phyloP scores from a whole-genome alignment of 2,888 invertebrate genomes.

The Metacarcinus magister region DNA sequence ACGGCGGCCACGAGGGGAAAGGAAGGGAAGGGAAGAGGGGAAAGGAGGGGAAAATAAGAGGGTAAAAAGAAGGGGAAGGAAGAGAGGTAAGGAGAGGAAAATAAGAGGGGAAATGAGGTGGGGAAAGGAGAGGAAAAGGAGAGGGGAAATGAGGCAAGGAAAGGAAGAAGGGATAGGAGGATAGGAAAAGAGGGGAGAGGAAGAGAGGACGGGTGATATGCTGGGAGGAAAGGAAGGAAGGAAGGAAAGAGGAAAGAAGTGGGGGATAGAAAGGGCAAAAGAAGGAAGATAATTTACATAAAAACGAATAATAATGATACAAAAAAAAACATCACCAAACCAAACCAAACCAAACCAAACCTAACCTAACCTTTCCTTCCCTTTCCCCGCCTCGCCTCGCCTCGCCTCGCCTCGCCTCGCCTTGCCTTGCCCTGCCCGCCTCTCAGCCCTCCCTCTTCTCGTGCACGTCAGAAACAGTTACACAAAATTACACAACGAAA shows the following conservation, averaged over 20 bases:
- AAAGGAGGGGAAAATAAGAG: slow-evolving; percentile 2
- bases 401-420: background rate
- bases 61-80: background rate
- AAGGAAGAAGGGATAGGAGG: background rate
- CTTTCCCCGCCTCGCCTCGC: background rate
- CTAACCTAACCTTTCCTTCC: background rate
- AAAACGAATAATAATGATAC: background rate
- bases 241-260: background rate
- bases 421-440: background rate
- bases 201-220: background rate
- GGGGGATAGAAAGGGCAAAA: background rate
- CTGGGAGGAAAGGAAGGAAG: background rate
- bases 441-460: slow-evolving; percentile 49
- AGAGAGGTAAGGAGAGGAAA: background rate
- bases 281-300: background rate
- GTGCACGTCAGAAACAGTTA: slow-evolving; percentile 67
- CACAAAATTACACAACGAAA: slow-evolving; percentile 60
- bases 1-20: background rate
- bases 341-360: background rate
- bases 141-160: background rate
- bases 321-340: background rate
- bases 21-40: background rate
- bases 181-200: background rate
- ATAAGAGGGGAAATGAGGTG: background rate
- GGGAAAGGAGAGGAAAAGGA: background rate